Percentiles rank a stretch among this genome's conserved stretches.
Evolutionary conservation across 2,797 vertebrate species (phyloP).

Genomic region (Perodicticus potto): DNA sequence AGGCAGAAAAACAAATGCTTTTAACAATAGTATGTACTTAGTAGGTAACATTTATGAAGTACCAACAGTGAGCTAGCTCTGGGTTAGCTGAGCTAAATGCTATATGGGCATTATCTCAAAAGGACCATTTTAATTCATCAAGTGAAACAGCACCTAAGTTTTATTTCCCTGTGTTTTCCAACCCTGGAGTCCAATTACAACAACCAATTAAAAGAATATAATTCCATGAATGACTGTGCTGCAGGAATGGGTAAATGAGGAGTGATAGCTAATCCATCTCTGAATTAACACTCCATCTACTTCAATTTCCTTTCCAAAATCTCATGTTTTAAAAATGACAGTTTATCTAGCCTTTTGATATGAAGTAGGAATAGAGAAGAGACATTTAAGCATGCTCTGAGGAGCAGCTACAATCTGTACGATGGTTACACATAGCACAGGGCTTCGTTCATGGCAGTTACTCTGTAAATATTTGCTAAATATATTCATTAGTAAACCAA

Average conservation of each 20-base stretch:
- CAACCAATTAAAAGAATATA: constrained; percentile 14
- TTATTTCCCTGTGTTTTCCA: background rate
- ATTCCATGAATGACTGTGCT: background rate
- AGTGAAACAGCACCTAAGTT: background rate
- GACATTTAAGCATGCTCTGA: background rate
- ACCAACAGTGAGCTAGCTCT: background rate
- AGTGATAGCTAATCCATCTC: background rate
- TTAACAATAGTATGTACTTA: background rate
- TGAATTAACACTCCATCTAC: background rate
- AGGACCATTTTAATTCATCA: constrained; percentile 3
- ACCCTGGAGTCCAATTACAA: background rate
- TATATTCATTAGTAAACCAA: background rate
- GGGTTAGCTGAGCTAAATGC: background rate
- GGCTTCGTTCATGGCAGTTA: background rate
- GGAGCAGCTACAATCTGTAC: background rate
- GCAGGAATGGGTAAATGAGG: background rate
- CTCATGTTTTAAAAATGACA: background rate
- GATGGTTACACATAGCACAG: background rate
- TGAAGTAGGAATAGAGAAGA: background rate
- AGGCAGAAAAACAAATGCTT: background rate
- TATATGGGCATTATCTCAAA: background rate
- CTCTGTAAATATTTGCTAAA: background rate
- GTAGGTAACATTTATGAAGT: background rate
- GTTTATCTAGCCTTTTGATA: background rate
- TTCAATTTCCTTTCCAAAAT: background rate